Percentiles rank a stretch among this genome's conserved stretches.
These are phyloP conservation scores for Thaumetopoea pityocampa DNA, from an alignment of 1,140 invertebrate genomes.

Conservation along the genomic window DNA sequence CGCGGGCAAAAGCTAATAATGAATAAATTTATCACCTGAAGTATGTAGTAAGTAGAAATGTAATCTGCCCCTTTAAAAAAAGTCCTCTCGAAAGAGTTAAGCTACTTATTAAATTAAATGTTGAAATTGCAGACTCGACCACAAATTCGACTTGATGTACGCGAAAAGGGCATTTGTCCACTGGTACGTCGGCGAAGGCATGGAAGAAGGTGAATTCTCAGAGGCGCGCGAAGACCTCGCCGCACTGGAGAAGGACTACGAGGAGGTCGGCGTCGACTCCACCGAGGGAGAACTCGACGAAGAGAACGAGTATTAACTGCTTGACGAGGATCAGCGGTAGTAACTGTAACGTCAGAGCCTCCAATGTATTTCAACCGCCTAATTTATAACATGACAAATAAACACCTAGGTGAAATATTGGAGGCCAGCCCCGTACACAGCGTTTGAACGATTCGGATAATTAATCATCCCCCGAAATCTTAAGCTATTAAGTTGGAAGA, in stretches of 20 bases:
- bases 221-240: conserved; percentile 92
- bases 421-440: too few relatives aligned
- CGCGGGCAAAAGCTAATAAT: too few relatives aligned
- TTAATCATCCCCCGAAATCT: too few relatives aligned
- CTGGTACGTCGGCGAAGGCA: conserved; percentile 87
- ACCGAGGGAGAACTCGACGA: conserved; percentile 79
- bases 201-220: conserved; percentile 89
- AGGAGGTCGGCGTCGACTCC: conserved; percentile 79
- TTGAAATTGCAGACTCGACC: conserved; percentile 78
- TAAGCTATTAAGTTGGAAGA: too few relatives aligned
- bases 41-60: too few relatives aligned
- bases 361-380: neutral
- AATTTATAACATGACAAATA: conserved; percentile 2
- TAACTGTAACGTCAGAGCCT: neutral
- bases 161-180: conserved; percentile 85
- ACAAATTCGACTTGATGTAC: conserved; percentile 91
- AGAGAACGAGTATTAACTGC: conserved; percentile 77
- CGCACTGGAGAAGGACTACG: conserved; percentile 85
- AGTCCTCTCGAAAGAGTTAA: too few relatives aligned
- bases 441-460: too few relatives aligned
- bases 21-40: too few relatives aligned
- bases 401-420: too few relatives aligned
- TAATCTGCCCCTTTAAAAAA: too few relatives aligned
- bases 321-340: neutral
- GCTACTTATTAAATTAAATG: neutral